These are phyloP conservation scores for Brachirus orientalis DNA, from an alignment of 2,113 vertebrate genomes.

Conservation along the genomic window DNA sequence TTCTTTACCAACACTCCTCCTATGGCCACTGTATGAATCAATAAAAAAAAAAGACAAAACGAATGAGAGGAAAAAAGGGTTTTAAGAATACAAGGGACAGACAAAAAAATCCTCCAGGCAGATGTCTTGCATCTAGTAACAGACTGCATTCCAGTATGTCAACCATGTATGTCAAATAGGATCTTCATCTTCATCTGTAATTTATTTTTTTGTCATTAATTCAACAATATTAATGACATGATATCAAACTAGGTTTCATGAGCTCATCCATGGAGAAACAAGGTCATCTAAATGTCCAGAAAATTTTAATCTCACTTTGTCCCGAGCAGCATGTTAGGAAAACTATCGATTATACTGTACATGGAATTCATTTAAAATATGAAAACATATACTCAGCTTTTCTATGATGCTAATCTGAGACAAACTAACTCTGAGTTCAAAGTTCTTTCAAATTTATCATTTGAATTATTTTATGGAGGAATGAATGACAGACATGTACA, in stretches of 20 bases:
- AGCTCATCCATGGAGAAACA: not conserved
- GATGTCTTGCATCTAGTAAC: conserved; percentile 69
- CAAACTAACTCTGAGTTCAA: no score
- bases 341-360: not conserved
- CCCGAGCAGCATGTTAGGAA: not conserved
- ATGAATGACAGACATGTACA: not conserved
- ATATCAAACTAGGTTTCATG: not conserved
- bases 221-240: no score
- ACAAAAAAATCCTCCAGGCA: no score
- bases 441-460: not conserved
- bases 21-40: no score
- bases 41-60: conserved; percentile 32
- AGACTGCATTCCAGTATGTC: conserved; percentile 44
- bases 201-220: no score
- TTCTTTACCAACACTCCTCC: no score
- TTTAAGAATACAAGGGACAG: conserved; percentile 40
- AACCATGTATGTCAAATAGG: no score
- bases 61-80: conserved; percentile 39
- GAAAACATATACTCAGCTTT: not conserved
- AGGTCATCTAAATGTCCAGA: not conserved
- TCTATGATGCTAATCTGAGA: not conserved
- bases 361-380: not conserved
- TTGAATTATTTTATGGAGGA: not conserved
- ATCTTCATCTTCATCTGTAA: no score
- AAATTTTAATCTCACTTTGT: not conserved